Evolutionary conservation across 92 coral and sea anemone species (phyloP).

Genomic region (Bergia sp.): DNA sequence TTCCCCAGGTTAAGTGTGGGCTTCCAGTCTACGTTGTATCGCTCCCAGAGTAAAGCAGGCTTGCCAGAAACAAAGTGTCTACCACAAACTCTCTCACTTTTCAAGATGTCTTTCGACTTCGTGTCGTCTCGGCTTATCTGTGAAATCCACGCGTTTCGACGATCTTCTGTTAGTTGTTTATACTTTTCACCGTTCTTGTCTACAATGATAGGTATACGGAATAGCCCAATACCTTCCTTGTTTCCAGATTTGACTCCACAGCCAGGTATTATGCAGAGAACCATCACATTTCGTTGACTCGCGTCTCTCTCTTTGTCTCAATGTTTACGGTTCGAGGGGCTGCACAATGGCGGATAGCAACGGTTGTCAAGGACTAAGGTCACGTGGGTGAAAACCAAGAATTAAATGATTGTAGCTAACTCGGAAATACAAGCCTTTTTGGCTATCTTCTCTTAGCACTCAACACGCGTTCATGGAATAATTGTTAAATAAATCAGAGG

Average conservation of each 20-base stretch:
- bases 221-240: constrained; percentile 54
- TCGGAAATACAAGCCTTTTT: too few species aligned
- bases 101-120: constrained; percentile 7
- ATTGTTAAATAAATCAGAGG: too few species aligned
- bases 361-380: constrained; percentile 56
- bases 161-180: constrained; percentile 43
- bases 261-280: constrained; percentile 62
- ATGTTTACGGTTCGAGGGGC: constrained; percentile 54
- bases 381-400: constrained; percentile 58
- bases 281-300: constrained; percentile 42
- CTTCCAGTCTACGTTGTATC: constrained; percentile 36
- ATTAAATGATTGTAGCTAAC: neutral
- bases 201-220: constrained; percentile 54
- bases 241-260: constrained; percentile 59
- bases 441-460: too few species aligned
- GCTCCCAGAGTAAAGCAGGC: constrained; percentile 31
- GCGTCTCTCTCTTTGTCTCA: constrained; percentile 30
- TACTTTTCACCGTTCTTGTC: constrained; percentile 49
- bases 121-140: constrained; percentile 42
- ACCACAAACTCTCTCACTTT: constrained; percentile 48
- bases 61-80: constrained; percentile 40
- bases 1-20: constrained; percentile 46
- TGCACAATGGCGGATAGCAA: constrained; percentile 55
- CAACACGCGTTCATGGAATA: too few species aligned
- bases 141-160: constrained; percentile 41